Conservation (phyloP, 2,797 vertebrate genomes). For the Diceros bicornis region DNA sequence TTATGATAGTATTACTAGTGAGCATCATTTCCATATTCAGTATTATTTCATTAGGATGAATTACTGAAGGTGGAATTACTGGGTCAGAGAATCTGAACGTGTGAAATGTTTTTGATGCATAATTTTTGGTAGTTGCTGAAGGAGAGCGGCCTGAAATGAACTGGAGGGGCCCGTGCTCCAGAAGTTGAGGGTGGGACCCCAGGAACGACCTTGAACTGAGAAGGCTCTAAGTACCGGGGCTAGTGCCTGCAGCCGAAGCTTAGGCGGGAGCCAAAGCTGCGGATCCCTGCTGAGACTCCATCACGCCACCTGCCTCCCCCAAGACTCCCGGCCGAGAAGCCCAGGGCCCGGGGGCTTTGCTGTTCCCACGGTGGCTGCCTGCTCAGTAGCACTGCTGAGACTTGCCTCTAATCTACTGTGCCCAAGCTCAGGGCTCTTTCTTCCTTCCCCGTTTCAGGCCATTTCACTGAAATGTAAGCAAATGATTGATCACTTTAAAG, state of each 20-base stretch:
- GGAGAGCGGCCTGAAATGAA: neutral
- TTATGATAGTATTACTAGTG: neutral
- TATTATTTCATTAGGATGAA: slow-evolving; percentile 30
- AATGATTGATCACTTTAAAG: slow-evolving; percentile 80
- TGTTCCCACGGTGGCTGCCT: neutral
- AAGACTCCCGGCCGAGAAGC: neutral
- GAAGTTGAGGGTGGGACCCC: neutral
- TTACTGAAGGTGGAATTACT: neutral
- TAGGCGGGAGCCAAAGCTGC: neutral
- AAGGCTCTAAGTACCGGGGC: neutral
- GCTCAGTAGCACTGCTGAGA: slow-evolving; percentile 52
- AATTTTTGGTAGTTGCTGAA: neutral
- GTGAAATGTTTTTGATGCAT: neutral
- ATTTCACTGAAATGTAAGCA: slow-evolving; percentile 83
- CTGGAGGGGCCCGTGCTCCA: neutral
- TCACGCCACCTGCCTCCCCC: neutral
- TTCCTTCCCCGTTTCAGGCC: slow-evolving; percentile 60
- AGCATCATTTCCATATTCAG: neutral
- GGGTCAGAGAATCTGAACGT: neutral
- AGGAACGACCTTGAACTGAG: slow-evolving; percentile 19
- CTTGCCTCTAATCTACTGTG: slow-evolving; percentile 38
- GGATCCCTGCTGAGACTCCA: neutral
- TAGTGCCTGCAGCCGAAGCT: neutral
- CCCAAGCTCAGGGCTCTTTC: slow-evolving; percentile 28
- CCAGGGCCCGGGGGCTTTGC: neutral